These are phyloP conservation scores for honey bee (Apis mellifera) DNA, from an alignment of 1,140 invertebrate species.

Conservation along the genomic window DNA sequence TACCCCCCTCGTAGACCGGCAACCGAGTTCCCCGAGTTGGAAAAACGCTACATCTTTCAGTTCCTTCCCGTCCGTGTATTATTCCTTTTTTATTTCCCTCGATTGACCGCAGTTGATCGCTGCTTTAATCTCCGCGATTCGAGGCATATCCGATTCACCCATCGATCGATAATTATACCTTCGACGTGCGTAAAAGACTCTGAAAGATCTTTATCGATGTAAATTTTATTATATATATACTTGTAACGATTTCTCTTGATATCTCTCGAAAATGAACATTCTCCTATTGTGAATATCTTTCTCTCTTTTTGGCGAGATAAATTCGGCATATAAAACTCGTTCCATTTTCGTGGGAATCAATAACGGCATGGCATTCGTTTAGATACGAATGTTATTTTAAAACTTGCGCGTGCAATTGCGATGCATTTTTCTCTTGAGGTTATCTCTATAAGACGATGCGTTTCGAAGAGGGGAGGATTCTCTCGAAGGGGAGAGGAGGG, in stretches of 20 bases:
- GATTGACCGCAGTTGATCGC: not conserved
- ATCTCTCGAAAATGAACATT: not conserved
- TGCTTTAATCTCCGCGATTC: not conserved
- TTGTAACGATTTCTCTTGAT: too few species aligned
- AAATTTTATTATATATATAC: too few species aligned
- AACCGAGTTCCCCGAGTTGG: not conserved
- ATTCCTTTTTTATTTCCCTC: not conserved
- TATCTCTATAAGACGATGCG: too few species aligned
- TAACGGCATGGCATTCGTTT: not conserved
- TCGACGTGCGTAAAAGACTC: too few species aligned
- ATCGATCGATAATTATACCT: too few species aligned
- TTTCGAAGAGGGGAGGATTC: not conserved
- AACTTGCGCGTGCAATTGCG: too few species aligned
- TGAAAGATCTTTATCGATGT: too few species aligned
- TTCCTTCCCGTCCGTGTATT: not conserved
- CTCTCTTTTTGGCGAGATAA: not conserved
- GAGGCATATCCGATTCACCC: not conserved
- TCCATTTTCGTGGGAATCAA: conserved; percentile 9
- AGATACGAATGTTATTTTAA: too few species aligned
- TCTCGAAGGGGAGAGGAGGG: not conserved
- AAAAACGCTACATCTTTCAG: conserved; percentile 19
- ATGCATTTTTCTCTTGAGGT: too few species aligned
- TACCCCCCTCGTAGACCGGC: not conserved
- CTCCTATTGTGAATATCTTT: too few species aligned
- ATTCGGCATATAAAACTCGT: not conserved